Conservation (phyloP, 2,888 invertebrate genomes). For the Dynastes maya region DNA sequence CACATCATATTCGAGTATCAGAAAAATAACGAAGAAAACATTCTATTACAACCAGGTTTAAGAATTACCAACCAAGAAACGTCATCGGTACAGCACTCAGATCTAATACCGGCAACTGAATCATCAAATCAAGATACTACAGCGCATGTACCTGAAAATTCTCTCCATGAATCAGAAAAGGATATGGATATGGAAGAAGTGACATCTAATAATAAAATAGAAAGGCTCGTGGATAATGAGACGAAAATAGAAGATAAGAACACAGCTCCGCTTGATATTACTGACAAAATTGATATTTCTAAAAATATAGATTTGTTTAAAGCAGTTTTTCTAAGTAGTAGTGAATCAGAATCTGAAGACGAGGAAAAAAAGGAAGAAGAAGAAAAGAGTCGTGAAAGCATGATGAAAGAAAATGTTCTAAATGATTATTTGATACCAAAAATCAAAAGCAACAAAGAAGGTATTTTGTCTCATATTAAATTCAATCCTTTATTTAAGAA, state of each 20-base stretch:
- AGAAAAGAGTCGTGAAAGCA: conserved; percentile 57
- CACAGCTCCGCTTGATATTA: conserved; percentile 59
- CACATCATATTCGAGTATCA: conserved; percentile 87
- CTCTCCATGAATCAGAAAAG: too few species aligned
- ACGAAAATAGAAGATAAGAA: conserved; percentile 20
- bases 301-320: conserved; percentile 87
- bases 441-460: conserved; percentile 67
- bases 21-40: conserved; percentile 69
- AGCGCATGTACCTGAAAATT: too few species aligned
- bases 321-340: conserved; percentile 89
- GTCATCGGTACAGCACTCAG: conserved; percentile 57
- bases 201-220: conserved; percentile 1
- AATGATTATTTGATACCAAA: conserved; percentile 65
- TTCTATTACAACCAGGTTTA: conserved; percentile 61
- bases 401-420: conserved; percentile 62
- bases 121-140: too few species aligned
- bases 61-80: conserved; percentile 57
- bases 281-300: conserved; percentile 66
- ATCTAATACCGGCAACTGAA: background rate
- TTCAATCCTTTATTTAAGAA: conserved; percentile 53
- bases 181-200: conserved; percentile 21
- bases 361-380: conserved; percentile 64
- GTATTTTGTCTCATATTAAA: conserved; percentile 66
- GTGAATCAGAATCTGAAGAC: conserved; percentile 76
- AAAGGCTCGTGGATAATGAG: background rate